Conservation (phyloP, 2,113 vertebrate genomes). For the Collichthys lucidus region DNA sequence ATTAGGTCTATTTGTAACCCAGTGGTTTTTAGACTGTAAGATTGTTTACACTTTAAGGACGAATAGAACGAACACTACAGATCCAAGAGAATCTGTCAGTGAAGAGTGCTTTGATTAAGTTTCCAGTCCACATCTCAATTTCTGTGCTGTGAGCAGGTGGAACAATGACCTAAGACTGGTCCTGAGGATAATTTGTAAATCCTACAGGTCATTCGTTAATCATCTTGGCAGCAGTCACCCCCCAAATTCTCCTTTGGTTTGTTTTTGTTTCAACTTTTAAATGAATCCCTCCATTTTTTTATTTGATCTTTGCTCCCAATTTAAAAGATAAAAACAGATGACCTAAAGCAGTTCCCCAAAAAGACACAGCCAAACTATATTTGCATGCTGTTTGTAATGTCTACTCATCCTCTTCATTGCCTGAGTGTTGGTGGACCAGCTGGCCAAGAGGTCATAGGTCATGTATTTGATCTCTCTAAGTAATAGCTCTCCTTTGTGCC, state of each 20-base stretch:
- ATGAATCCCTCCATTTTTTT: not conserved
- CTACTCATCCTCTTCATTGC: not conserved
- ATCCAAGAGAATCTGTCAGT: too few relatives aligned
- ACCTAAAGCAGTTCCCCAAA: not conserved
- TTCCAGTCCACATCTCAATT: not conserved
- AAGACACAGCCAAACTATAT: not conserved
- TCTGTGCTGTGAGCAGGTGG: not conserved
- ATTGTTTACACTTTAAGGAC: not conserved
- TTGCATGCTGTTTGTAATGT: not conserved
- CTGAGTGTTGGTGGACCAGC: constrained; percentile 32
- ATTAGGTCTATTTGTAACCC: not conserved
- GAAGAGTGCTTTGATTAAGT: not conserved
- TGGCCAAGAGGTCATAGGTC: constrained; percentile 62
- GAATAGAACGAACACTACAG: not conserved
- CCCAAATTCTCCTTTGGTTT: not conserved
- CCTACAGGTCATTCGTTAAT: not conserved
- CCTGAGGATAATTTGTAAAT: constrained; percentile 9
- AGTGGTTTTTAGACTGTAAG: not conserved
- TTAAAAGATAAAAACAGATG: constrained; percentile 10
- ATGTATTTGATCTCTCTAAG: constrained; percentile 56
- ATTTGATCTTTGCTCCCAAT: constrained; percentile 16
- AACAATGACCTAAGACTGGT: not conserved
- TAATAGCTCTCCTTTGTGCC: constrained; percentile 27
- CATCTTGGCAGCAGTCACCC: not conserved
- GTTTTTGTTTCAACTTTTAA: constrained; percentile 4